Conservation (phyloP, 1,140 invertebrate genomes). For the Hesperophylax magnus region DNA sequence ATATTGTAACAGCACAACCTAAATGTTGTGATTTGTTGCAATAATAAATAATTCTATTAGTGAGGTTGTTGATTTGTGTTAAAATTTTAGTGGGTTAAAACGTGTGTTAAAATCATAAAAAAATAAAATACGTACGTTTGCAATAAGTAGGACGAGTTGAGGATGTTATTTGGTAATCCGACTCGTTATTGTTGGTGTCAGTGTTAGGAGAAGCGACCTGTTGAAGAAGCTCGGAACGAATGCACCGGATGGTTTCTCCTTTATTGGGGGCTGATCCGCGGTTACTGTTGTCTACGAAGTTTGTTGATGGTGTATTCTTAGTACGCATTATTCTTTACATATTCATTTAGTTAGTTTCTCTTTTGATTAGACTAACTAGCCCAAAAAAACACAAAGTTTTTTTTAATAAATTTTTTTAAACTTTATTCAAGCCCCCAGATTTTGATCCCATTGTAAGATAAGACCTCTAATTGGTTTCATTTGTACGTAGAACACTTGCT, state of each 20-base stretch:
- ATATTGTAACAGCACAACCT: too few relatives aligned
- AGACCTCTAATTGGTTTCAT: background rate
- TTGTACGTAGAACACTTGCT: background rate
- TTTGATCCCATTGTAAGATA: constrained; percentile 45
- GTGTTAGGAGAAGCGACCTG: background rate
- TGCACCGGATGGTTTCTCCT: constrained; percentile 28
- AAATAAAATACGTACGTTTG: constrained; percentile 56
- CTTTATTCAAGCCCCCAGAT: constrained; percentile 23
- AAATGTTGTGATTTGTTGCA: too few relatives aligned
- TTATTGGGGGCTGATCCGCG: background rate
- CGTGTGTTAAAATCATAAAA: constrained; percentile 44
- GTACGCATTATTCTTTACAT: constrained; percentile 54
- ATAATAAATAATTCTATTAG: too few relatives aligned
- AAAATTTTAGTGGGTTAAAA: background rate
- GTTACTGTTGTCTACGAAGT: constrained; percentile 23
- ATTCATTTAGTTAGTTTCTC: constrained; percentile 33
- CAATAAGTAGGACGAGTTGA: constrained; percentile 38
- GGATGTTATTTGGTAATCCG: constrained; percentile 34
- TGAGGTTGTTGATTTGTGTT: background rate
- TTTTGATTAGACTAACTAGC: background rate
- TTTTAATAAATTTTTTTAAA: too few relatives aligned
- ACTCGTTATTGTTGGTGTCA: constrained; percentile 56
- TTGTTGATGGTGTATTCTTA: constrained; percentile 55
- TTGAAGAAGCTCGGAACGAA: background rate
- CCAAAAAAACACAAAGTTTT: background rate